Evolutionary conservation across 2,888 invertebrate species (phyloP).

Genomic region (Drosophila leonis): DNA sequence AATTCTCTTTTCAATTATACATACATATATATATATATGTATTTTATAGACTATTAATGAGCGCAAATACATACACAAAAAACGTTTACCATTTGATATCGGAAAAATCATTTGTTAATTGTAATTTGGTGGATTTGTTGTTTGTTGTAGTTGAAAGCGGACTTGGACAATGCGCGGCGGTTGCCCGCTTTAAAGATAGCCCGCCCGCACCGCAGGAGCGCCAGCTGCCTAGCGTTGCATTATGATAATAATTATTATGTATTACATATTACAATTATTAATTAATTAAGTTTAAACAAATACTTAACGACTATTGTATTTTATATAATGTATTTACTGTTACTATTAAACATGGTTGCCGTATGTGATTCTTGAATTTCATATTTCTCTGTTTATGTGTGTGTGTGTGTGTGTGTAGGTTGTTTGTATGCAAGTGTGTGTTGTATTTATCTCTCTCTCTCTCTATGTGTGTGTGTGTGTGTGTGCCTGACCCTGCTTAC

Average conservation of each 20-base stretch:
- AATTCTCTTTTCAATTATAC: constrained; percentile 48
- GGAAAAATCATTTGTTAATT: constrained; percentile 60
- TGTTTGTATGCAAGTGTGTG: background rate
- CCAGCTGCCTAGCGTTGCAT: constrained; percentile 50
- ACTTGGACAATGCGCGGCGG: constrained; percentile 58
- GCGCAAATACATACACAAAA: constrained; percentile 67
- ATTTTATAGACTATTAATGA: constrained; percentile 58
- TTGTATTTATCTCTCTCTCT: background rate
- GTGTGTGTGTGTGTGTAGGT: constrained; percentile 1
- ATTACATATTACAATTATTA: constrained; percentile 72
- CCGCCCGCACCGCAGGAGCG: constrained; percentile 51
- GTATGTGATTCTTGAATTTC: constrained; percentile 30
- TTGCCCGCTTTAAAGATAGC: constrained; percentile 37
- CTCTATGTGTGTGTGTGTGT: constrained; percentile 20
- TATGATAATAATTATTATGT: constrained; percentile 56
- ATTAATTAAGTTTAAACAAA: constrained; percentile 79
- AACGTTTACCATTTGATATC: constrained; percentile 48
- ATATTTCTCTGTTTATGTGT: constrained; percentile 8
- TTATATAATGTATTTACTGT: constrained; percentile 56
- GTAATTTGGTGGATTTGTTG: constrained; percentile 77
- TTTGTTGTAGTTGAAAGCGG: constrained; percentile 68
- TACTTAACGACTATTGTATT: constrained; percentile 75
- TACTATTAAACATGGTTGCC: constrained; percentile 56
- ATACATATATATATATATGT: constrained; percentile 35
- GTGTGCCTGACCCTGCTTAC: constrained; percentile 52